Percentiles rank a stretch among this genome's conserved stretches.
These are phyloP conservation scores for Shargacucullia verbasci DNA, from an alignment of 2,888 invertebrate species.

Conservation along the genomic window DNA sequence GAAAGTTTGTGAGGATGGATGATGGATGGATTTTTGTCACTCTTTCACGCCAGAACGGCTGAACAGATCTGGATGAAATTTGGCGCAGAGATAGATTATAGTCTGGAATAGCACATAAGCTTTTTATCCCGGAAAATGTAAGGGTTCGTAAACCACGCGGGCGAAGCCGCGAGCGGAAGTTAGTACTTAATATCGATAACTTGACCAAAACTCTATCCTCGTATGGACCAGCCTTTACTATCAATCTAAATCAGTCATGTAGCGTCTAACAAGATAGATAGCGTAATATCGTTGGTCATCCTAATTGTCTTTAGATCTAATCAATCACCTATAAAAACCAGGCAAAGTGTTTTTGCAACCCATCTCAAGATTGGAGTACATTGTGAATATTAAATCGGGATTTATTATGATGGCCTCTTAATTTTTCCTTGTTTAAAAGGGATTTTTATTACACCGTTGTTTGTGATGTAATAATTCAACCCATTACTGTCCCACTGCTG, in stretches of 20 bases:
- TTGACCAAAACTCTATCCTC: constrained; percentile 8
- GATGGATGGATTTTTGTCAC: no score
- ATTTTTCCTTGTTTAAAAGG: constrained; percentile 28
- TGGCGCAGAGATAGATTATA: no score
- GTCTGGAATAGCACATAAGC: no score
- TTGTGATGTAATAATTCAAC: no score
- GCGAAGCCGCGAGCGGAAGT: no score
- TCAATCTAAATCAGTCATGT: constrained; percentile 57
- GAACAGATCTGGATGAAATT: no score
- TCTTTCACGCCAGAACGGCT: no score
- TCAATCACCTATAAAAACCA: constrained; percentile 61
- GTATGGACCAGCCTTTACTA: constrained; percentile 30
- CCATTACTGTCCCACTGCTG: no score
- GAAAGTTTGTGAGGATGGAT: no score
- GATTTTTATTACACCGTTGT: constrained; percentile 9
- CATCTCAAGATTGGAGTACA: constrained; percentile 50
- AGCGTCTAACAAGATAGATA: constrained; percentile 65
- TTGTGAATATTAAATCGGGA: constrained; percentile 51
- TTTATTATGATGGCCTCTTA: constrained; percentile 45
- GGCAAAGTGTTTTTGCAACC: constrained; percentile 53
- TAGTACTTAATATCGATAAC: not conserved
- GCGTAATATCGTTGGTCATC: constrained; percentile 69
- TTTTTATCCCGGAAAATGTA: no score
- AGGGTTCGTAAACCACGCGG: no score
- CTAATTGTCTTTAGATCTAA: constrained; percentile 68